Evolutionary conservation across 37 sponge, comb jelly and placozoan species (phyloP), one percentile per base, ranked within the genome.

Genomic region (Axinella damicornis): DNA sequence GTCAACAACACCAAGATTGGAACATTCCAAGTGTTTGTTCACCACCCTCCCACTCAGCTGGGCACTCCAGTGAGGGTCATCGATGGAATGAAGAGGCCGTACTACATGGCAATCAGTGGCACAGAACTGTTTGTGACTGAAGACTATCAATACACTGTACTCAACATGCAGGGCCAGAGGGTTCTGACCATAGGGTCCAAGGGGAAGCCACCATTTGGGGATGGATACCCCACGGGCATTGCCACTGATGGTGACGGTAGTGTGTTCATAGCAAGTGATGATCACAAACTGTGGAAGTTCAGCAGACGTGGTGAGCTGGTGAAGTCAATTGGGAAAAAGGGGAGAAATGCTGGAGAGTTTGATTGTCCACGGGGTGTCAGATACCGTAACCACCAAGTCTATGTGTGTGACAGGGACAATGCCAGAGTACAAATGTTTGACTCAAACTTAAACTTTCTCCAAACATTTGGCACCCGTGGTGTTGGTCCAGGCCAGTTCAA

Each of bases 81-180:
- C 15, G 24, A 17, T 35, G 76, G 77, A 56, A 28, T 76, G 16
- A 84, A 68, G n/a, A n/a, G n/a, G 19, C 85, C 65, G 1, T 76
- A 58, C 0, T 68, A 76, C 40, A 63, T 68, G 5, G 58, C 57
- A 32, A 54, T 36, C 2, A 25, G 38, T 2, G 37, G 57, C 30
- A 17, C 66, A 22, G 62, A 84, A 27, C 68, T 84, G 36, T 55
- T 76, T 20, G 85, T 76, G 57, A 68, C 85, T 12, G 75, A 84
- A 34, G 65, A 55, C 16, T 57, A 46, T 46, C 46, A 46, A 46
- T 46, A 46, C 46, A 46, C 46, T 12, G 46, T 46, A 36, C 13
- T 22, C 14, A 14, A 35, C 76, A 21, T 2, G 17, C 19, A 53
- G 58, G 30, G 58, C 65, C 25, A 68, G 66, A 22, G 65, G 73